Base-by-base conservation (phyloP, 2,113 vertebrate species). In the Calyptommatus sinebrachiatus region DNA sequence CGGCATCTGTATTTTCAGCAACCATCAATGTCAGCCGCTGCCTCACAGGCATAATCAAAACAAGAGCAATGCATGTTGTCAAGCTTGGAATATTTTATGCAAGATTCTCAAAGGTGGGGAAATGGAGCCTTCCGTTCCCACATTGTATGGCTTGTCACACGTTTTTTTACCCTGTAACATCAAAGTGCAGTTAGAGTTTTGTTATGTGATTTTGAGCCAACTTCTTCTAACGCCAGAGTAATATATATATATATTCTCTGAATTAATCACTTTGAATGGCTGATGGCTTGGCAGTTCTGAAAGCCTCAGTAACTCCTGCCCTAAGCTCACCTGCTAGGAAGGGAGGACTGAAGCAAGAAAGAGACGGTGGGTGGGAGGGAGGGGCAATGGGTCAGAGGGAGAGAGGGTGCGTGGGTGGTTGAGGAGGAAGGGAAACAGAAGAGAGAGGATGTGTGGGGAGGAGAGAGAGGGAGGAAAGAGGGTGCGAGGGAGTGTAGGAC, bases 21-120 rank as follows among this genome's bases (percentile, higher is more conserved):
- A 0, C n/a, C 62, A 61, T 76, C 73, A 8, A 81, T 76, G 75
- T 78, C 48, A 84, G 35, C 77, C 63, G 63, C 65, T 53, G 8
- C 77, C 73, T 84, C 31, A 74, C 50, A 81, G 9, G 65, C 76
- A 69, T 79, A 78, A 89, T 72, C 67, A 88, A 84, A 89, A 89
- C 77, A 72, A 83, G 79, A 78, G 85, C 81, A 65, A 62, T 82
- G 75, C 53, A 70, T 65, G 70, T 61, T 73, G 50, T 91, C 86
- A 86, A 16, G 72, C 6, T 1, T 75, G 81, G 76, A 82, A 83
- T 76, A 12, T 2, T 76, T 65, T 48, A 71, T 62, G 84, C 61
- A 79, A 63, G 41, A 86, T 79, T 16, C 12, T 63, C 41, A 77
- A 86, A 0, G 10, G 57, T 48, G 77, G 69, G 6, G 29, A 76